phyloP scores from a whole-genome alignment of 2,113 vertebrate species.

The Sphyrna mokarran region DNA sequence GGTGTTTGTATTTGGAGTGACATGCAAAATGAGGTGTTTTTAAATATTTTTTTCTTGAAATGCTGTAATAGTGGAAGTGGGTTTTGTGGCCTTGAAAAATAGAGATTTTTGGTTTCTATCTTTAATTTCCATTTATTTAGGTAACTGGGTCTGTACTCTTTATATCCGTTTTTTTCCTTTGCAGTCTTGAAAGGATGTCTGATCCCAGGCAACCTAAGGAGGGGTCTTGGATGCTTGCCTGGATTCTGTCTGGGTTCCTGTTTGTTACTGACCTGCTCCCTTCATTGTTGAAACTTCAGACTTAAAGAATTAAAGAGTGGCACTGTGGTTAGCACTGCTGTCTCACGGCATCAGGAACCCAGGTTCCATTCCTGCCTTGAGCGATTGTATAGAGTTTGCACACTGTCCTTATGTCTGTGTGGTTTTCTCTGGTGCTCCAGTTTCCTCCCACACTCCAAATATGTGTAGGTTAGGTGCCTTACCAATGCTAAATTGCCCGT shows the following conservation, averaged over 20 bases:
- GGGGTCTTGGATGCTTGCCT: not conserved
- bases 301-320: not conserved
- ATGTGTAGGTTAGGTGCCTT: too few relatives aligned
- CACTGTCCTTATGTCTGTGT: too few relatives aligned
- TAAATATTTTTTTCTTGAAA: not conserved
- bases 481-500: too few relatives aligned
- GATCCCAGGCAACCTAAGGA: not conserved
- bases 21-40: not conserved
- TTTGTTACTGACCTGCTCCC: not conserved
- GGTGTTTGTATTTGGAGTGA: not conserved
- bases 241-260: not conserved
- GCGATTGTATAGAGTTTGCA: too few relatives aligned
- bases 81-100: not conserved
- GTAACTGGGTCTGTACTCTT: not conserved
- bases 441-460: too few relatives aligned
- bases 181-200: not conserved
- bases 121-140: slow-evolving; percentile 2
- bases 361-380: too few relatives aligned
- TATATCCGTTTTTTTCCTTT: not conserved
- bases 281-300: not conserved
- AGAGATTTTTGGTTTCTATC: not conserved
- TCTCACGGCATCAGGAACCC: too few relatives aligned
- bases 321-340: too few relatives aligned
- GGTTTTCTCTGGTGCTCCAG: too few relatives aligned
- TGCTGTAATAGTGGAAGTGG: not conserved